phyloP scores from a whole-genome alignment of 2,888 invertebrate genomes.

The Nemotelus pantherinus region DNA sequence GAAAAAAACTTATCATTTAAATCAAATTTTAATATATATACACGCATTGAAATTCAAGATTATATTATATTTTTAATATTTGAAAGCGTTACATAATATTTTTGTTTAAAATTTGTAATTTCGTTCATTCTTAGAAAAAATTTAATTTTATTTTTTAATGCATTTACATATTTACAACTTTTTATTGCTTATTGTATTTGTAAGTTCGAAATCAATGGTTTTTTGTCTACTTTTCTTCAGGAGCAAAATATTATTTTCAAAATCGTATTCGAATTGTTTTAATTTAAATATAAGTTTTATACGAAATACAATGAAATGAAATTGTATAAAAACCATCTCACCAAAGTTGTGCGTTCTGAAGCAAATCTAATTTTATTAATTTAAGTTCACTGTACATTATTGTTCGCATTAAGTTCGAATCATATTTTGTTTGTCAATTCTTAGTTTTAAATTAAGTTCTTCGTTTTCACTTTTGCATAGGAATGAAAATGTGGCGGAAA shows the following conservation, averaged over 20 bases:
- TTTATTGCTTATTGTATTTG: no score
- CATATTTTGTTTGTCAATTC: neutral
- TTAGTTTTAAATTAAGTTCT: neutral
- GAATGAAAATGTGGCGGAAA: no score
- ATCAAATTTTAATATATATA: no score
- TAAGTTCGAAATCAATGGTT: neutral
- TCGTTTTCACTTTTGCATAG: neutral
- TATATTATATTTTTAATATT: no score
- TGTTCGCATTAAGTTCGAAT: neutral
- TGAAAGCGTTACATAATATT: no score
- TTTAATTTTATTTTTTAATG: no score
- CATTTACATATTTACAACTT: no score
- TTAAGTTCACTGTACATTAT: neutral
- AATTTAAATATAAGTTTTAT: constrained; percentile 20
- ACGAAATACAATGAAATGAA: constrained; percentile 15
- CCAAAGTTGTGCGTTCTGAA: constrained; percentile 44
- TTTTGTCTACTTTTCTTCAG: neutral
- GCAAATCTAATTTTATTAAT: constrained; percentile 27
- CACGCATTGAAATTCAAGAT: no score
- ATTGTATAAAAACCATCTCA: constrained; percentile 42
- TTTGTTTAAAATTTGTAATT: no score
- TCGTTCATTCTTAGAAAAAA: no score
- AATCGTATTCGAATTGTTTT: neutral
- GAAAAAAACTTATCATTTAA: no score
- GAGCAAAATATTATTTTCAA: no score